Conservation (phyloP, 1,140 invertebrate genomes). For the Apis mellifera region Amel_HAv3.1 CM009931.2:24667001-24667500, state of each 20-base stretch:
- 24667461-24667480: slow-evolving; percentile 17
- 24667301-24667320: not conserved
- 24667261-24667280: not conserved
- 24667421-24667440: not conserved
- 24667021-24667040: not conserved
- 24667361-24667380: not conserved
- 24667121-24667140: not conserved
- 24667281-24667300: not conserved
- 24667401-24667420: no score
- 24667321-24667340: not conserved
- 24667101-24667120: not conserved
- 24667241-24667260: not conserved
- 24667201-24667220: not conserved
- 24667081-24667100: not conserved
- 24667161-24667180: no score
- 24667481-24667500: not conserved
- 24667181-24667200: not conserved
- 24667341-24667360: not conserved
- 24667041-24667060: not conserved
- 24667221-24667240: not conserved
- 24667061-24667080: not conserved
- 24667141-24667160: not conserved
- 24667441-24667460: slow-evolving; percentile 10
- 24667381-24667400: not conserved
- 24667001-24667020: not conserved